phyloP scores from a whole-genome alignment of 2,113 vertebrate species.

The Sylvia atricapilla region DNA sequence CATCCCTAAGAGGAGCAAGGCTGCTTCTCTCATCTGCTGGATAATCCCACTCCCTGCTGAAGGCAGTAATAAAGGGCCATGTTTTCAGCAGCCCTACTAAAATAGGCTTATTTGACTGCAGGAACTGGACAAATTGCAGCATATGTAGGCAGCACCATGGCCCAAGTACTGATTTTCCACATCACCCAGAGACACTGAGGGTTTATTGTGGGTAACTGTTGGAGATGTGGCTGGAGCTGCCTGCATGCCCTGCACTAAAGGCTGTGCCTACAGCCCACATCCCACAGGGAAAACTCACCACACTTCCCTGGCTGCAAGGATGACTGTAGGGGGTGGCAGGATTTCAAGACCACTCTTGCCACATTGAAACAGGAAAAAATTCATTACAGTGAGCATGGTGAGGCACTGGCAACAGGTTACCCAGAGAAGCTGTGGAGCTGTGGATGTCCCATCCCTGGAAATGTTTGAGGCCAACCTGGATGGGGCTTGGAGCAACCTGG shows the following conservation, averaged over 20 bases:
- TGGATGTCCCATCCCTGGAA: background rate
- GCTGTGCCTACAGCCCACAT: fast-evolving
- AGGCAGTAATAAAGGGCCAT: background rate
- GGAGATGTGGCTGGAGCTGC: background rate
- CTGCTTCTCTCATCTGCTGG: background rate
- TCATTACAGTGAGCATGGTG: fast-evolving
- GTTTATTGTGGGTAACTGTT: background rate
- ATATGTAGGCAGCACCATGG: background rate
- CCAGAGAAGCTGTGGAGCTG: background rate
- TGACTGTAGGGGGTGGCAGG: background rate
- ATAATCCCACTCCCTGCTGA: background rate
- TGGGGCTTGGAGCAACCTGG: background rate
- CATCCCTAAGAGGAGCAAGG: background rate
- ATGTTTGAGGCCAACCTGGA: background rate
- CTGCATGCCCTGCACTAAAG: background rate
- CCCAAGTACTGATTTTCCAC: background rate
- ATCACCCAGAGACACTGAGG: fast-evolving
- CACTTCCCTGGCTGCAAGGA: fast-evolving
- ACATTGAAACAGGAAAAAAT: background rate
- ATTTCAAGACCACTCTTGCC: background rate
- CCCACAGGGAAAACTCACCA: background rate
- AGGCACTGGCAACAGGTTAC: background rate
- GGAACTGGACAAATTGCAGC: background rate
- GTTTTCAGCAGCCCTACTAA: conserved; percentile 9
- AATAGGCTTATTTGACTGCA: background rate